Evolutionary conservation across 2,888 invertebrate species (phyloP), one percentile per base, ranked within the genome.

Genomic region (Augiades crinisus): DNA sequence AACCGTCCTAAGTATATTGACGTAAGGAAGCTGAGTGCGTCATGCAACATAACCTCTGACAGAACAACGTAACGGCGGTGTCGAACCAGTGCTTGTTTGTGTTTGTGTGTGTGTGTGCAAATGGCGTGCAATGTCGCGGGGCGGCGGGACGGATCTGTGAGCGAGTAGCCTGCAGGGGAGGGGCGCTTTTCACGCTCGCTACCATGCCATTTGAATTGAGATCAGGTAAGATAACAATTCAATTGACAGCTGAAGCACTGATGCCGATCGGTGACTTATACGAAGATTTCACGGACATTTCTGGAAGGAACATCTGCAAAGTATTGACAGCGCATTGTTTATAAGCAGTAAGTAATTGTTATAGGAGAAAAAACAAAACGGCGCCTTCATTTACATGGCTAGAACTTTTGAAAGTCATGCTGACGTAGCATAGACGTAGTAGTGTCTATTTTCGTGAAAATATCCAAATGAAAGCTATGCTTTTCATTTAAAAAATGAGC

Each of bases 151-250:
- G 74, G 61, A 65, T 65, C 77, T 77, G 81, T 85, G 83, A 84
- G 78, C 63, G 71, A 64, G 68, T 56, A 62, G 38, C 61, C 67
- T 72, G 74, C 68, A 74, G 70, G 75, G 78, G 78, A 76, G 78
- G 81, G 80, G 79, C 75, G 75, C 67, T 71, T 73, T 78, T 74
- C 75, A 79, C 81, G 76, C 75, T 72, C 79, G 74, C 79, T 75
- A 62, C 57, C 78, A 88, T 87, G 88, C 88, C 88, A 70, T 87
- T 81, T 81, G 88, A 87, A 68, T 67, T 75, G 76, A 82, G 86
- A 87, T 75, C 87, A 88, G 88, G 88, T 88, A 71, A 81, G 81
- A 68, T 70, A 45, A 45, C 45, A 45, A 45, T 45, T 44, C 24
- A 24, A 30, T n/a, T 22, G 33, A 41, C 24, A 33, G 24, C 22